Evolutionary conservation across 2,113 vertebrate genomes (phyloP).

Genomic region (Pampusana beccarii): DNA sequence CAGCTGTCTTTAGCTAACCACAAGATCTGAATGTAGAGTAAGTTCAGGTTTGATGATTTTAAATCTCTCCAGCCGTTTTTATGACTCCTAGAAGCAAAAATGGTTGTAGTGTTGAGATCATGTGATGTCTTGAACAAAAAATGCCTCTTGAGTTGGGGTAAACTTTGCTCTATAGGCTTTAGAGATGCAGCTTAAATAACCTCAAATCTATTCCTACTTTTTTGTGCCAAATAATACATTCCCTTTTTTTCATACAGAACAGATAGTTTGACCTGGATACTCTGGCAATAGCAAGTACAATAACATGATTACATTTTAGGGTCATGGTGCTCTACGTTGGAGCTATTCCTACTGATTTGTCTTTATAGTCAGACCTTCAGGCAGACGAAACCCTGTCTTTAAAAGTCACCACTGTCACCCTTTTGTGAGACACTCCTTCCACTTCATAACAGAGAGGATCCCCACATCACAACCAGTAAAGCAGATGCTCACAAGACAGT

Average conservation of each 20-base stretch:
- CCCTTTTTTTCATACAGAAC: neutral
- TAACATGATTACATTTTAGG: neutral
- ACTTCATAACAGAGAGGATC: neutral
- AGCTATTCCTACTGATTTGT: neutral
- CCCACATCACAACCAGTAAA: neutral
- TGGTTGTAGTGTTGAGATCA: neutral
- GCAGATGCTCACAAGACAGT: neutral
- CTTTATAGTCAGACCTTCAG: neutral
- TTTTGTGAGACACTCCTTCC: neutral
- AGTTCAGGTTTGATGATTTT: neutral
- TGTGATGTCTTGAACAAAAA: neutral
- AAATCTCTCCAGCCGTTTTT: neutral
- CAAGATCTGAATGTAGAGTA: neutral
- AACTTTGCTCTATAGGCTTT: neutral
- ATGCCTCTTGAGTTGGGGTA: neutral
- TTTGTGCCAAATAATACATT: neutral
- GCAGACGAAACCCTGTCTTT: neutral
- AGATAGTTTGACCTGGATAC: neutral
- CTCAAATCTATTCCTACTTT: neutral
- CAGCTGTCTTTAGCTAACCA: neutral
- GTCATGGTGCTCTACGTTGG: neutral
- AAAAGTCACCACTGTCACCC: neutral
- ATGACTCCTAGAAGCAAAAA: neutral
- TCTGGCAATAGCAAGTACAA: neutral
- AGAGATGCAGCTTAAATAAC: neutral